Percentiles rank a stretch among this genome's conserved stretches.
phyloP scores from a whole-genome alignment of 2,888 invertebrate species.

The Onthophagus sagittarius region DNA sequence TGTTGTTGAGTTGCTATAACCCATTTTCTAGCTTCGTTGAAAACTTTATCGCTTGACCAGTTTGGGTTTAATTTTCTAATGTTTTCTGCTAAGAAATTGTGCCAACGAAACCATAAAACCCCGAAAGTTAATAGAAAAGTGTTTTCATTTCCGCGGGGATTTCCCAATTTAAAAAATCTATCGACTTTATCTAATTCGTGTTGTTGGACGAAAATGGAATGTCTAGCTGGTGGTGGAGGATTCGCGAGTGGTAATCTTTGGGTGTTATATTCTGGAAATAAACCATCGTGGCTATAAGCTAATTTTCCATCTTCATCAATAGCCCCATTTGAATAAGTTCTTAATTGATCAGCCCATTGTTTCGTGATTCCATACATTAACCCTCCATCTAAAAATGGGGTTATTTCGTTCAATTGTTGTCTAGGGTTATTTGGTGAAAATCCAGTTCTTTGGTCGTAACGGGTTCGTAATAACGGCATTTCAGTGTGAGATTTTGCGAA shows the following conservation, averaged over 20 bases:
- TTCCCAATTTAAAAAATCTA: slow-evolving; percentile 55
- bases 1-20: slow-evolving; percentile 54
- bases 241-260: slow-evolving; percentile 55
- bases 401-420: slow-evolving; percentile 60
- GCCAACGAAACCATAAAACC: slow-evolving; percentile 56
- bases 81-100: slow-evolving; percentile 50
- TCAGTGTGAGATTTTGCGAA: slow-evolving; percentile 41
- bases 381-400: slow-evolving; percentile 59
- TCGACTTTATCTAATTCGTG: slow-evolving; percentile 49
- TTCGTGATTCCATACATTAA: slow-evolving; percentile 58
- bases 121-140: slow-evolving; percentile 53
- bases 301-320: slow-evolving; percentile 48
- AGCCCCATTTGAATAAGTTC: slow-evolving; percentile 50
- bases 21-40: slow-evolving; percentile 57
- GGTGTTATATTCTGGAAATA: slow-evolving; percentile 53
- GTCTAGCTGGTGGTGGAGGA: slow-evolving; percentile 55
- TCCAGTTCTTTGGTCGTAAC: slow-evolving; percentile 55
- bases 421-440: slow-evolving; percentile 57
- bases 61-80: slow-evolving; percentile 39
- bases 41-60: slow-evolving; percentile 52
- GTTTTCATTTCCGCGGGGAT: slow-evolving; percentile 55
- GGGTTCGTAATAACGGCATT: slow-evolving; percentile 54
- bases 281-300: slow-evolving; percentile 47
- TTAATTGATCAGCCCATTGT: slow-evolving; percentile 55
- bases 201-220: slow-evolving; percentile 41